These are phyloP conservation scores for Rhopalosiphum padi DNA, from an alignment of 1,140 invertebrate species.

Conservation along the genomic window DNA sequence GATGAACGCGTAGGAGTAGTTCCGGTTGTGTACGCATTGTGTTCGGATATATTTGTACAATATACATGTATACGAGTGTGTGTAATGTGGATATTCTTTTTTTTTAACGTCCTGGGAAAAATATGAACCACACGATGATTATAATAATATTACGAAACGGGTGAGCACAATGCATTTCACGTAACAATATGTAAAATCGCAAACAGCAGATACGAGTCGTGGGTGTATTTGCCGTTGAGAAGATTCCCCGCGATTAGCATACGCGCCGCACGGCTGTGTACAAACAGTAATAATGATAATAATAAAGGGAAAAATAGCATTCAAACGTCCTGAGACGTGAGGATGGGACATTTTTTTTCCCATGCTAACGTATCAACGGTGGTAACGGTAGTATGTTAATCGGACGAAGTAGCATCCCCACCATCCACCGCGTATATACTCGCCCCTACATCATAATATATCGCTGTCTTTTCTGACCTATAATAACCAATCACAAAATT, in stretches of 20 bases:
- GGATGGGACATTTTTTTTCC: background rate
- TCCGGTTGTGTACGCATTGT: constrained; percentile 40
- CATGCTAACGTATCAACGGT: background rate
- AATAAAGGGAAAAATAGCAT: background rate
- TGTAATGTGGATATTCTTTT: background rate
- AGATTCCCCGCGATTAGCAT: constrained; percentile 35
- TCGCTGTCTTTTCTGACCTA: background rate
- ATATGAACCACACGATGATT: constrained; percentile 37
- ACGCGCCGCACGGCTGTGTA: background rate
- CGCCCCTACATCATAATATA: too few species aligned
- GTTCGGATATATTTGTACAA: background rate
- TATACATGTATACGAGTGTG: background rate
- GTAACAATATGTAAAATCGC: constrained; percentile 26
- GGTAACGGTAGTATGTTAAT: background rate
- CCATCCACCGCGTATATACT: background rate
- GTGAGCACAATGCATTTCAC: background rate
- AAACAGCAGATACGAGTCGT: constrained; percentile 34
- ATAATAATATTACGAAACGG: constrained; percentile 52
- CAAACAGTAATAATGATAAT: background rate
- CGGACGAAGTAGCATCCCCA: background rate
- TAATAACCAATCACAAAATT: background rate
- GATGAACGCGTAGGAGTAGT: constrained; percentile 53
- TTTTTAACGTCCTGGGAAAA: constrained; percentile 56
- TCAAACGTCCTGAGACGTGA: background rate
- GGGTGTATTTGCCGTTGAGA: constrained; percentile 30